phyloP scores from a whole-genome alignment of 2,113 vertebrate genomes.

The Oryzias javanicus region DNA sequence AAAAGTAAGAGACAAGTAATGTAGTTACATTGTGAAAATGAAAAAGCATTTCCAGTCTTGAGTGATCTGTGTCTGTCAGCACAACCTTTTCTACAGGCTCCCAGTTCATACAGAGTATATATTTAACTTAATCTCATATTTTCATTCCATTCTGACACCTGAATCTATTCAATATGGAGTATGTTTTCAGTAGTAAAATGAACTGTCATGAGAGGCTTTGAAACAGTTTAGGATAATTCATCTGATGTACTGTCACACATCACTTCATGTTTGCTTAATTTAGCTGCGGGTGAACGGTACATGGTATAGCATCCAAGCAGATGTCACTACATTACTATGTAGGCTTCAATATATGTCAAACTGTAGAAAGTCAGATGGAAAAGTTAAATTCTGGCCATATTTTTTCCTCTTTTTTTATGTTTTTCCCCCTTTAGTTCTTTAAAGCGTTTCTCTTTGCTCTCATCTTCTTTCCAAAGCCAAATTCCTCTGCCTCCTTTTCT shows the following conservation, averaged over 20 bases:
- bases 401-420: neutral
- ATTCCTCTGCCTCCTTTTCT: conserved; percentile 1
- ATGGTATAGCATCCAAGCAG: conserved; percentile 1
- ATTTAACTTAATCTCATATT: conserved; percentile 41
- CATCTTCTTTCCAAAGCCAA: neutral
- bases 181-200: conserved; percentile 35
- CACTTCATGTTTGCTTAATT: conserved; percentile 15
- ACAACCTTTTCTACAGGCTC: conserved; percentile 31
- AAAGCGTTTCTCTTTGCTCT: neutral
- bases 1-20: no score
- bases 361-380: conserved; percentile 17
- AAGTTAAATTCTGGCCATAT: conserved; percentile 10
- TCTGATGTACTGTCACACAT: conserved; percentile 37
- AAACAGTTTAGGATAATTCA: conserved; percentile 38
- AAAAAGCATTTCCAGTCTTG: no score
- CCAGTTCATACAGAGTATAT: conserved; percentile 29
- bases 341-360: conserved; percentile 10
- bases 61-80: conserved; percentile 47
- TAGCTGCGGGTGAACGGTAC: neutral
- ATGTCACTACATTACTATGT: neutral
- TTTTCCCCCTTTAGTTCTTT: neutral
- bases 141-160: conserved; percentile 22
- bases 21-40: no score
- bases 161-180: conserved; percentile 22
- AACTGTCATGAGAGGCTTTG: conserved; percentile 42